Percentiles rank a stretch among this genome's conserved stretches.
Evolutionary conservation across 2,113 vertebrate genomes (phyloP).

Genomic region (Cyprinus carpio): DNA sequence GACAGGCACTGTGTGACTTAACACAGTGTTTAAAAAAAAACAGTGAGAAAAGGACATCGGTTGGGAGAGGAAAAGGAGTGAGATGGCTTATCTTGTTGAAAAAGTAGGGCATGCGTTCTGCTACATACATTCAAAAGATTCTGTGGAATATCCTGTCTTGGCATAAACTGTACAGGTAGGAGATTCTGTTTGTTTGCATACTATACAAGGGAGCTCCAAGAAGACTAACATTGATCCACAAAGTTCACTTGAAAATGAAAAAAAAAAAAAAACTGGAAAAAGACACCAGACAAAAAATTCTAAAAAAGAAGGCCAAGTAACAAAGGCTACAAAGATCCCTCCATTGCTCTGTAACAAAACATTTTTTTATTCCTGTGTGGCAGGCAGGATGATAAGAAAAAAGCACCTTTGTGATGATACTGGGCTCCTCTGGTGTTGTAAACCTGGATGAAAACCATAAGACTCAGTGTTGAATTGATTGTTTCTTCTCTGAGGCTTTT

Average conservation of each 20-base stretch:
- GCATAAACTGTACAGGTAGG: constrained; percentile 60
- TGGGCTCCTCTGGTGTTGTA: constrained; percentile 53
- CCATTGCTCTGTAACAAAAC: constrained; percentile 67
- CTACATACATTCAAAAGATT: constrained; percentile 74
- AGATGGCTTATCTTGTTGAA: constrained; percentile 31
- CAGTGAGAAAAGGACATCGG: background rate
- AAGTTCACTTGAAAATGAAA: constrained; percentile 62
- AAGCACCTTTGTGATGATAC: constrained; percentile 71
- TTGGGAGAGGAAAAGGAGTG: constrained; percentile 11
- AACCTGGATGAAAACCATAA: constrained; percentile 37
- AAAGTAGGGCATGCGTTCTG: constrained; percentile 68
- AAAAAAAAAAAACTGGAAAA: constrained; percentile 54
- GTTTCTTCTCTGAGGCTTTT: constrained; percentile 37
- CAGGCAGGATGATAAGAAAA: constrained; percentile 59
- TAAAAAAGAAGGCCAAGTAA: constrained; percentile 71
- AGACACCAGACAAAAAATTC: constrained; percentile 40
- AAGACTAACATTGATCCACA: constrained; percentile 62
- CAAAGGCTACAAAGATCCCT: constrained; percentile 72
- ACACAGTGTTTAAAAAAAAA: constrained; percentile 65
- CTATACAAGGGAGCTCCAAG: constrained; percentile 50
- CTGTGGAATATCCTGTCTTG: constrained; percentile 69
- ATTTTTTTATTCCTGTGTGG: constrained; percentile 51
- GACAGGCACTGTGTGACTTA: constrained; percentile 63
- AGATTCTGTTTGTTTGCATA: constrained; percentile 55
- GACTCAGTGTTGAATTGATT: constrained; percentile 37